Evolutionary conservation across 2,797 vertebrate genomes (phyloP).

Genomic region (Cuculus canorus): DNA sequence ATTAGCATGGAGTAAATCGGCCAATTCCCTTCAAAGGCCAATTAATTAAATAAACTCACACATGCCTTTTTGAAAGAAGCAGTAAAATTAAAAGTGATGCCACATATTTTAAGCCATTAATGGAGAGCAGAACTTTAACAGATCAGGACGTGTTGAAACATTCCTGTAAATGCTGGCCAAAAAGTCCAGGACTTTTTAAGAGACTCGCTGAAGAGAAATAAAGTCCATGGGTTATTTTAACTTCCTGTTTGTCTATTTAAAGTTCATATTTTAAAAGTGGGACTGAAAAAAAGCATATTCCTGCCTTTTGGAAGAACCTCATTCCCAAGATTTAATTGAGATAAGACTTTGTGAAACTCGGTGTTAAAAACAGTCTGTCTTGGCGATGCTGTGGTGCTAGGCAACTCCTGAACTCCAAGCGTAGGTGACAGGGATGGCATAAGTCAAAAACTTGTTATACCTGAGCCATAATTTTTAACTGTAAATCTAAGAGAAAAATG

Average conservation of each 20-base stretch:
- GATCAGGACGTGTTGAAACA: not conserved
- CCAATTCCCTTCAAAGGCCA: not conserved
- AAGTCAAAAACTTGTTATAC: not conserved
- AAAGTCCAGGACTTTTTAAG: not conserved
- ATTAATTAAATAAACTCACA: not conserved
- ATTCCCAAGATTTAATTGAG: not conserved
- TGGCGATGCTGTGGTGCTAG: not conserved
- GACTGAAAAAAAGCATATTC: not conserved
- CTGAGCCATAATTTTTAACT: not conserved
- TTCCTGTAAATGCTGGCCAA: not conserved
- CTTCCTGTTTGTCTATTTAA: conserved; percentile 3
- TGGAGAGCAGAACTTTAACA: not conserved
- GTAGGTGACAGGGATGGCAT: not conserved
- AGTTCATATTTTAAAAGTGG: not conserved
- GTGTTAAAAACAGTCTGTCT: not conserved
- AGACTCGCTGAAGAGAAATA: not conserved
- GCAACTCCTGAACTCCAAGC: not conserved
- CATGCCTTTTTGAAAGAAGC: not conserved
- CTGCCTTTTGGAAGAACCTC: not conserved
- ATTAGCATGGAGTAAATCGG: not conserved
- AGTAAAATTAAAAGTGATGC: not conserved
- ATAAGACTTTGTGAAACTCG: not conserved
- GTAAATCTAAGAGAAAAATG: not conserved
- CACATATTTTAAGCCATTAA: not conserved
- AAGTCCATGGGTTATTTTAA: not conserved